Evolutionary conservation across 2,888 invertebrate species (phyloP), one percentile per base, ranked within the genome.

Genomic region (Nysson spinosus): DNA sequence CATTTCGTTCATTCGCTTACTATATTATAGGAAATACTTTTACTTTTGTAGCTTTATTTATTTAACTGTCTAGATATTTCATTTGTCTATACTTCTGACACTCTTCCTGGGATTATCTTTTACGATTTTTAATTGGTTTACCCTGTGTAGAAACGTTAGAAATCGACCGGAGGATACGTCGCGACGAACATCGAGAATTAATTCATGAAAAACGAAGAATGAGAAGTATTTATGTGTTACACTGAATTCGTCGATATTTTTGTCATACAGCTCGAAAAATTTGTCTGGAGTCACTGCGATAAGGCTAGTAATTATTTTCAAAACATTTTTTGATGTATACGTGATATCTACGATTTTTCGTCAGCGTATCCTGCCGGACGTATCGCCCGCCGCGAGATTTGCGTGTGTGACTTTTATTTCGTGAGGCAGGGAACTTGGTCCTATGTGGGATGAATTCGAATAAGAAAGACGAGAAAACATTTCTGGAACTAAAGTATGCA

Each of bases 131-230:
- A 72, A 50, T 69, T 69, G 75, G 64, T 80, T 86, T 85, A 87
- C 87, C 86, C 87, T 87, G 87, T 86, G 84, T 85, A 76, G 74
- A 77, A 80, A 81, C 66, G 71, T 74, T 77, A 78, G 77, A 76
- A 69, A 82, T 77, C 78, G 77, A 77, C 63, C 65, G 73, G 69
- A 69, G 69, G 72, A 75, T 44, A 69, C 76, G 72, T 58, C 75
- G 70, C 55, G 71, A 72, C 69, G 65, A 66, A 37, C 44, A 11
- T 51, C 57, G 44, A 63, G 11, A n/a, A n/a, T n/a, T n/a, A n/a
- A n/a, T n/a, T n/a, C n/a, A n/a, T n/a, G n/a, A n/a, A n/a, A n/a
- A n/a, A n/a, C n/a, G n/a, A n/a, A n/a, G n/a, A n/a, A n/a, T n/a
- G n/a, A n/a, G n/a, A n/a, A n/a, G n/a, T n/a, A n/a, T n/a, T n/a